Evolutionary conservation across 2,888 invertebrate genomes (phyloP), one percentile per base, ranked within the genome.

Genomic region (Apodemia mormo): DNA sequence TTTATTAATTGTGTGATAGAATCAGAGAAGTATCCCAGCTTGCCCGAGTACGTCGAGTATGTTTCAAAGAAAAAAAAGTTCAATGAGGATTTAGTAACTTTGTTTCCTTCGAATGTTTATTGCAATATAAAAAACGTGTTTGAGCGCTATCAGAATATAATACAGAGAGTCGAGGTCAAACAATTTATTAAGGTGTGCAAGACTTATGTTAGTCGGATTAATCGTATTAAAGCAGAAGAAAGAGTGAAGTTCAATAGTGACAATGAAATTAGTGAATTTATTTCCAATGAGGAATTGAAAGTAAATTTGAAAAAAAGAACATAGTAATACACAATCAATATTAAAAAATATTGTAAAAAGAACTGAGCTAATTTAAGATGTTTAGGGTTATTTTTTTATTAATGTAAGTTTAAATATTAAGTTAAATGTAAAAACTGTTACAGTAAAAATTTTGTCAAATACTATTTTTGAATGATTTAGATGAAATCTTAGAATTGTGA

Each of bases 221-320:
- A 76, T 65, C 76, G 80, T 52, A 71, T 80, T 33, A 78, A 78
- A 75, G 76, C 73, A 0, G 80, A 80, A 77, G 72, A 73, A 45
- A 67, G 52, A 69, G 66, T 75, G 37, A 73, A 75, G 12, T 78
- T 78, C 52, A 69, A 61, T 40, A 71, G 37, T 58, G 74, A 78
- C 12, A 70, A 71, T 56, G 78, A 79, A 75, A 79, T 80, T 68
- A 71, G 54, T 2, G 70, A 76, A 69, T 79, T 77, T 72, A 75
- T 80, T 67, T 69, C 29, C 30, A 65, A 10, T 8, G 70, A 72
- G 33, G 72, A 72, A 65, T 6, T 37, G 8, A 68, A 68, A 37
- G 68, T 68, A 10, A 64, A 65, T 49, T 68, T 68, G 33, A 65
- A 12, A 65, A 68, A 64, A 12, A 22, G 2, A 37, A 54, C 52